Evolutionary conservation across 2,797 vertebrate genomes (phyloP).

Genomic region (Gephyroberyx darwinii): DNA sequence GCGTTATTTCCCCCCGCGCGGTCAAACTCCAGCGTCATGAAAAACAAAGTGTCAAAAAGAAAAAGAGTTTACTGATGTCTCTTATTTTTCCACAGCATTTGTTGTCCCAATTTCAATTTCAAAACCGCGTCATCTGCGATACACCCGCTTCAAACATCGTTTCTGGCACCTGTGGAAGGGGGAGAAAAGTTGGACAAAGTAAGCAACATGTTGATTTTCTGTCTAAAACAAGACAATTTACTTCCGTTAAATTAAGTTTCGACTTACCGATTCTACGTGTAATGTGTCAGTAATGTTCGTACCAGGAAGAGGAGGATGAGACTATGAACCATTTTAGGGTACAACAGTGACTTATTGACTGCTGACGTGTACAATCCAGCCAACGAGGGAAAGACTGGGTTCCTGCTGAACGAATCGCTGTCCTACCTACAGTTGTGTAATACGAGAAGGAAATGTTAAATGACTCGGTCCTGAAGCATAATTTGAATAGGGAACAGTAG

Average conservation of each 20-base stretch:
- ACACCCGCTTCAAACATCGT: background rate
- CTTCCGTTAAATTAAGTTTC: background rate
- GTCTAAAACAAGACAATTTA: background rate
- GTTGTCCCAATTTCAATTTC: background rate
- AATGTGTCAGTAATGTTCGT: conserved; percentile 54
- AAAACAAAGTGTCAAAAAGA: conserved; percentile 23
- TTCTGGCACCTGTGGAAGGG: conserved; percentile 39
- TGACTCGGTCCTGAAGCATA: background rate
- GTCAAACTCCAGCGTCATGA: conserved; percentile 8
- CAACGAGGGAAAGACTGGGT: conserved; percentile 56
- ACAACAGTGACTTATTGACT: conserved; percentile 58
- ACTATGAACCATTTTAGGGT: conserved; percentile 36
- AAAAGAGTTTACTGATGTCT: background rate
- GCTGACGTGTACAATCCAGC: conserved; percentile 82
- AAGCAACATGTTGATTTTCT: fast-evolving
- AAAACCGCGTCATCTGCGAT: conserved; percentile 16
- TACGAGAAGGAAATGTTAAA: conserved; percentile 38
- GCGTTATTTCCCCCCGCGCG: conserved; percentile 18
- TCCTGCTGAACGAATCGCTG: conserved; percentile 61
- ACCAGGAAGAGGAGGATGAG: conserved; percentile 75
- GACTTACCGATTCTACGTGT: conserved; percentile 58
- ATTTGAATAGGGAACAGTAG: background rate
- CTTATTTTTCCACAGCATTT: background rate
- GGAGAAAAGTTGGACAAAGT: background rate
- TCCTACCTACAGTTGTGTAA: conserved; percentile 48